Base-by-base conservation (phyloP, 1,140 invertebrate genomes). In the Mycetomoellerius zeteki region DNA sequence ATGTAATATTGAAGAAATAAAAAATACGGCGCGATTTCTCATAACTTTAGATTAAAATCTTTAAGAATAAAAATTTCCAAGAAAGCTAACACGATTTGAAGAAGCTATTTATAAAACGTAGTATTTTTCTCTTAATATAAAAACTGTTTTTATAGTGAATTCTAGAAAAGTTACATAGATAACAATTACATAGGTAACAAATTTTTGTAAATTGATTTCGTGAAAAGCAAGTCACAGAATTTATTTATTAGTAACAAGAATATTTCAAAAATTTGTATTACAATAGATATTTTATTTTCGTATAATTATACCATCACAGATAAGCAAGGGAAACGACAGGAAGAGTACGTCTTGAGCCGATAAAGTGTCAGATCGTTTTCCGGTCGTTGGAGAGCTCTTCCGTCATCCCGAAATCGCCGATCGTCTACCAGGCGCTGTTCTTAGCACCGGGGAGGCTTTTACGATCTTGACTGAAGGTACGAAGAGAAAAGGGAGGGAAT, bases 311-410 rank as follows among this genome's bases (percentile, higher is more conserved):
- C 3, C 33, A 24, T 58, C 24, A 30, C 56, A 21, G 47, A 75
- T 43, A 47, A 16, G n/a, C 27, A 24, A 60, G 19, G 62, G 14
- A 72, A 71, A 5, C 19, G 56, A 43, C 56, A 84, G 72, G 43
- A 64, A 86, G 30, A 56, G 71, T 30, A 54, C 50, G 77, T 86
- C 64, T 80, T 30, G 62, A 56, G 19, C 86, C 76, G 80, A 91
- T 92, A 92, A 92, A 91, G 86, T 91, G 87, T 90, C 86, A 75
- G 76, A 92, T 92, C 81, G 91, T 91, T 91, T 92, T 92, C 91
- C 91, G 90, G 88, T 91, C 81, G 86, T 92, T 91, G 89, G 85
- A 86, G 84, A 73, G 77, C 77, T 88, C 87, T 90, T 91, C 90
- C 89, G 87, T 81, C 89, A 52, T 81, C 72, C 33, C 60, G 73